Base-by-base conservation (phyloP, 2,797 vertebrate genomes). In the Tangara arthus region DNA sequence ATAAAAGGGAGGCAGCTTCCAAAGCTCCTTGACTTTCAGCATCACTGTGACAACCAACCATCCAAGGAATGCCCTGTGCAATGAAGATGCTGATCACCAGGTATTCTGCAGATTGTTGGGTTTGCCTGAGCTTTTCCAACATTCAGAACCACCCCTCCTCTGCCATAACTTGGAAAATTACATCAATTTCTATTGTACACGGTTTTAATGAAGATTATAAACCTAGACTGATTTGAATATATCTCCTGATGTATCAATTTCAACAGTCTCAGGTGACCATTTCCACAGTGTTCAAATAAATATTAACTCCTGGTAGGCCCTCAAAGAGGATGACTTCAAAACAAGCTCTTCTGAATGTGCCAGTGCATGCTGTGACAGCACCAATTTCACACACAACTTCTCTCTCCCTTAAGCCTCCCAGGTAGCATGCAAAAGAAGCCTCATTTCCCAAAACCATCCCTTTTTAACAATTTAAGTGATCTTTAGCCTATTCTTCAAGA, bases 331-430 rank as follows among this genome's bases (percentile, higher is more conserved):
- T 52, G 52, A 50, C 14, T 42, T 46, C 26, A 44, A 64, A 42
- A 24, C 11, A 15, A 0, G 4, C 5, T n/a, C 28, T 56, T 88
- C 55, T 20, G 15, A 55, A 50, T 2, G 8, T 24, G 30, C 41
- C 46, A 44, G 56, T 44, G 19, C 3, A 12, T 12, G 39, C 4
- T 22, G 46, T 28, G 32, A 57, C 15, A 41, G 60, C 8, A 32
- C 0, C 71, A 35, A 77, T 52, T 72, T 32, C 68, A 63, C 17
- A 49, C 4, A 22, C 9, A 57, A 17, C 13, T 59, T 37, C 26
- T 35, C 13, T 41, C 52, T 68, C 27, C 57, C 10, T 37, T 30
- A 50, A 77, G 46, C 50, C 15, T 70, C 49, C 2, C 3, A 37
- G 28, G 6, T 0, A n/a, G 9, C 37, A 50, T 1, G 11, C 14